Percentiles rank a stretch among this genome's conserved stretches.
phyloP scores from a whole-genome alignment of 2,888 invertebrate species.

The Drosophila borealis region DNA sequence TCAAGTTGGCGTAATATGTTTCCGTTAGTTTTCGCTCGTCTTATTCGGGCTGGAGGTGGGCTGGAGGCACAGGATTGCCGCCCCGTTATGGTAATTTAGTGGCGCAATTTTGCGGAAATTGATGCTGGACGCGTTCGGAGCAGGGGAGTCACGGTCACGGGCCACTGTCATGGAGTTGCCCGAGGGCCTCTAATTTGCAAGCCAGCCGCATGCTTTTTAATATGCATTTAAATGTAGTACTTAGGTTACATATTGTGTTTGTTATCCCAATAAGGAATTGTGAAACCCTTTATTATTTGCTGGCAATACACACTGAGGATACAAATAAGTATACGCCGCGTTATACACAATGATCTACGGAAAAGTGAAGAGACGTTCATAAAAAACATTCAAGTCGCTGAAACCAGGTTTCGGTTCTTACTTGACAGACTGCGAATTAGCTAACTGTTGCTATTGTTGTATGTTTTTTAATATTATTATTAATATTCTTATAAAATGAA shows the following conservation, averaged over 20 bases:
- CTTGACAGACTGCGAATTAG: background rate
- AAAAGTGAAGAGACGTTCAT: background rate
- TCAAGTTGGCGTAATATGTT: conserved; percentile 66
- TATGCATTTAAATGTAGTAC: conserved; percentile 33
- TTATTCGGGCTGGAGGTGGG: background rate
- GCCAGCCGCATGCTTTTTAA: conserved; percentile 26
- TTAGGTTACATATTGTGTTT: conserved; percentile 17
- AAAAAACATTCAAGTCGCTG: background rate
- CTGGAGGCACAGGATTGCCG: conserved; percentile 11
- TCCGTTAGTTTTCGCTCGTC: conserved; percentile 56
- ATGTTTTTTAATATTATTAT: background rate
- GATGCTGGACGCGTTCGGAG: conserved; percentile 59
- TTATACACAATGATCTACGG: background rate
- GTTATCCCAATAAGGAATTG: background rate
- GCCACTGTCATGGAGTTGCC: background rate
- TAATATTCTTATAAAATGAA: too few relatives aligned
- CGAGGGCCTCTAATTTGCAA: conserved; percentile 21
- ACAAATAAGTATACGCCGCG: background rate
- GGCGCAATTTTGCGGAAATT: conserved; percentile 82
- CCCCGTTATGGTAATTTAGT: conserved; percentile 82
- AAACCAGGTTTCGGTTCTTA: background rate
- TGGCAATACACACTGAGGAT: background rate
- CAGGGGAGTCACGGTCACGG: background rate
- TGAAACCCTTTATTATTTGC: conserved; percentile 19
- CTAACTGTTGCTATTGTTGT: too few relatives aligned